These are phyloP conservation scores for Neuroscelio doddi DNA, from an alignment of 2,888 invertebrate species.

Conservation along the genomic window DNA sequence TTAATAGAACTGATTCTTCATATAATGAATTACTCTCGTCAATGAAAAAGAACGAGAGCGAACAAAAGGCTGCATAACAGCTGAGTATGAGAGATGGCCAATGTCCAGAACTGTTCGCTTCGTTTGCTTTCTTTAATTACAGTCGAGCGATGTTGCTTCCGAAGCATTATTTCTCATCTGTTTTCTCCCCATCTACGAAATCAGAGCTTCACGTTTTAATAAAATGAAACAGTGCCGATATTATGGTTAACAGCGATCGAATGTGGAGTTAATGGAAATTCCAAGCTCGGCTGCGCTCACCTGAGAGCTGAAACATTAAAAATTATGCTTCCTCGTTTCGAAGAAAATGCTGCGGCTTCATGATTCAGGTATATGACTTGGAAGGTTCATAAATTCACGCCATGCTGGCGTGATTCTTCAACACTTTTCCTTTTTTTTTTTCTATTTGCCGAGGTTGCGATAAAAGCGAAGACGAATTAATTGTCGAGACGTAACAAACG, in stretches of 20 bases:
- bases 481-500: constrained; percentile 41
- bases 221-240: constrained; percentile 26
- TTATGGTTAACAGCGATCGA: constrained; percentile 29
- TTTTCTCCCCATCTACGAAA: constrained; percentile 11
- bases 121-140: too few relatives aligned
- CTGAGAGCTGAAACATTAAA: constrained; percentile 15
- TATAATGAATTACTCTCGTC: neutral
- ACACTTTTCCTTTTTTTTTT: constrained; percentile 13
- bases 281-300: too few relatives aligned
- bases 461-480: constrained; percentile 38
- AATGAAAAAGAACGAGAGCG: constrained; percentile 12
- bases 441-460: constrained; percentile 13
- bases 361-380: constrained; percentile 17
- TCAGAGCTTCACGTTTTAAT: constrained; percentile 17
- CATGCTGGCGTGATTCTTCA: constrained; percentile 22
- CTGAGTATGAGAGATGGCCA: constrained; percentile 28
- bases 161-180: constrained; percentile 7
- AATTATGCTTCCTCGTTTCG: constrained; percentile 25
- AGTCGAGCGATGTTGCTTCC: too few relatives aligned
- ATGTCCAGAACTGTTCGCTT: constrained; percentile 21
- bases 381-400: constrained; percentile 40
- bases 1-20: too few relatives aligned
- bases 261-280: constrained; percentile 35
- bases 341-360: constrained; percentile 9
- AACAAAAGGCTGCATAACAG: constrained; percentile 22